Percentiles rank a stretch among this genome's conserved stretches.
Conservation (phyloP, 1,140 invertebrate genomes). For the Drosophila murphyi region DNA sequence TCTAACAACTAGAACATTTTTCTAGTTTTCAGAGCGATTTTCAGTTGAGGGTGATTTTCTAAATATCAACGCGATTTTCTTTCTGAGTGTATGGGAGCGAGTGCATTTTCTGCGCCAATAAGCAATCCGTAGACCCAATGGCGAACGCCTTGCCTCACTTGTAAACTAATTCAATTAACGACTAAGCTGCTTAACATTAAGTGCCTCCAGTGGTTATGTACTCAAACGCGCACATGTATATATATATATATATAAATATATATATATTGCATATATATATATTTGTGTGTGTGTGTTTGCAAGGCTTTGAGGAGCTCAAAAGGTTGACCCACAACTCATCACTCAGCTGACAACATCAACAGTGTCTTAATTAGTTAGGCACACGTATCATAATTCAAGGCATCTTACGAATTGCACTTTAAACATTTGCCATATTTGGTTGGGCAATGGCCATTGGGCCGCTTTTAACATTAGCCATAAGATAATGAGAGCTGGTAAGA, state of each 20-base stretch:
- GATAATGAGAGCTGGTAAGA: slow-evolving; percentile 3
- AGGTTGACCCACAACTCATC: slow-evolving; percentile 47
- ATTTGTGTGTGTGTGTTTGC: slow-evolving; percentile 15
- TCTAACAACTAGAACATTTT: too few relatives aligned
- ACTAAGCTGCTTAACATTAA: slow-evolving; percentile 79
- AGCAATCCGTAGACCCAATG: slow-evolving; percentile 36
- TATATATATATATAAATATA: background rate
- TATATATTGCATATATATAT: background rate
- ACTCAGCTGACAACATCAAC: slow-evolving; percentile 13
- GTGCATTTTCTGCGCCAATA: slow-evolving; percentile 52
- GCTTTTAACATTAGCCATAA: slow-evolving; percentile 30
- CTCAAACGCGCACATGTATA: slow-evolving; percentile 3
- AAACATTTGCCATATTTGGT: slow-evolving; percentile 22
- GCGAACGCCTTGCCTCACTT: slow-evolving; percentile 58
- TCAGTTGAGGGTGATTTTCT: too few relatives aligned
- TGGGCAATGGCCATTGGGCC: slow-evolving; percentile 31
- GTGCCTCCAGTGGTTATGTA: slow-evolving; percentile 51
- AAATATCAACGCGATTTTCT: too few relatives aligned
- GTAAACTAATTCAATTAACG: slow-evolving; percentile 82
- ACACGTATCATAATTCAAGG: slow-evolving; percentile 27
- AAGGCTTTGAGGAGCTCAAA: slow-evolving; percentile 32
- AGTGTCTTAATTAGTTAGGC: slow-evolving; percentile 51
- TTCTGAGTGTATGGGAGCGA: slow-evolving; percentile 8
- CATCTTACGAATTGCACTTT: slow-evolving; percentile 30
- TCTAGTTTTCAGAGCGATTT: too few relatives aligned